Evolutionary conservation across 64 coral and sea anemone genomes (phyloP).

Genomic region (Cladopsammia gracilis): DNA sequence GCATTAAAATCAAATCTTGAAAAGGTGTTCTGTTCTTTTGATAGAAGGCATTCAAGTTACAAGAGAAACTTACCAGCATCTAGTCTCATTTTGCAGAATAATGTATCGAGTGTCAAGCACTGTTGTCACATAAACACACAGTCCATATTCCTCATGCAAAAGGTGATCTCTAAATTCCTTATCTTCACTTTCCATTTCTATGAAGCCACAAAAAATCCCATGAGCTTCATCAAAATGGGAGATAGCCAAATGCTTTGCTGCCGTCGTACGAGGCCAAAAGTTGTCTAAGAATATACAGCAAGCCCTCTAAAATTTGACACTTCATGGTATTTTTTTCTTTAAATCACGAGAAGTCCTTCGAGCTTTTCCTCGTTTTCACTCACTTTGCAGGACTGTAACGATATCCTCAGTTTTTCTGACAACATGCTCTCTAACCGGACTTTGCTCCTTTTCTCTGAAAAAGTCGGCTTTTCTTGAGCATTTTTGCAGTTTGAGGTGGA

Average conservation of each 20-base stretch:
- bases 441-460: constrained; percentile 38
- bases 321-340: constrained; percentile 50
- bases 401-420: constrained; percentile 67
- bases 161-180: constrained; percentile 84
- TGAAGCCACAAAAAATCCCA: constrained; percentile 78
- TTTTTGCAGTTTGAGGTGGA: background rate
- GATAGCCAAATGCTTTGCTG: constrained; percentile 44
- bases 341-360: constrained; percentile 67
- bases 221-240: constrained; percentile 73
- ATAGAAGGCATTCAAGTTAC: constrained; percentile 73
- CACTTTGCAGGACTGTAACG: constrained; percentile 67
- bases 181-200: constrained; percentile 70
- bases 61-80: constrained; percentile 75
- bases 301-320: constrained; percentile 60
- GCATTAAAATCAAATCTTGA: constrained; percentile 81
- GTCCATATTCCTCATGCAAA: constrained; percentile 76
- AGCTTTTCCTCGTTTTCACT: constrained; percentile 69
- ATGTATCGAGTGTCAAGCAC: constrained; percentile 77
- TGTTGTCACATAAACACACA: constrained; percentile 79
- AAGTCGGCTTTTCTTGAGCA: background rate
- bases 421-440: constrained; percentile 6
- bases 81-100: constrained; percentile 80
- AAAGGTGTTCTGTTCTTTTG: constrained; percentile 69
- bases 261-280: constrained; percentile 68
- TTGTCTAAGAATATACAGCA: constrained; percentile 76